Percentiles rank a stretch among this genome's conserved stretches.
These are phyloP conservation scores for Rhynchophorus ferrugineus DNA, from an alignment of 1,140 invertebrate species.

Conservation along the genomic window DNA sequence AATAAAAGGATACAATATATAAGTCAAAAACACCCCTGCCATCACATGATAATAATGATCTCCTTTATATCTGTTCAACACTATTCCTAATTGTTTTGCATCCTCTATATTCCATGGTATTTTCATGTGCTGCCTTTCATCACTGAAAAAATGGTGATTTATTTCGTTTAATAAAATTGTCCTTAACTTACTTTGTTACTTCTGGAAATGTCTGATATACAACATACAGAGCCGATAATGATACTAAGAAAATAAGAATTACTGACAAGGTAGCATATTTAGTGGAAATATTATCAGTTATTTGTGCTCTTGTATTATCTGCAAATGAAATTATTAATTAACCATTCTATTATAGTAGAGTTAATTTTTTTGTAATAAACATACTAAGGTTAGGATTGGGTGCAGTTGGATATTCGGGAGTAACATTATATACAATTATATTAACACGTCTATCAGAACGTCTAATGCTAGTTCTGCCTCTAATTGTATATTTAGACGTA, in stretches of 20 bases:
- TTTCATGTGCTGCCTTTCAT: slow-evolving; percentile 83
- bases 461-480: slow-evolving; percentile 23
- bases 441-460: slow-evolving; percentile 10
- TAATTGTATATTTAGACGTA: slow-evolving; percentile 16
- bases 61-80: slow-evolving; percentile 90
- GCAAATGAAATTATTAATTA: not conserved
- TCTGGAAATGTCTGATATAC: slow-evolving; percentile 74
- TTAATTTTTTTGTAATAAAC: slow-evolving; percentile 4
- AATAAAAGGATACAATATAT: slow-evolving; percentile 95
- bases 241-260: slow-evolving; percentile 56
- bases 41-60: slow-evolving; percentile 91
- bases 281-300: slow-evolving; percentile 32
- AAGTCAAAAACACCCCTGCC: slow-evolving; percentile 80
- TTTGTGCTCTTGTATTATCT: not conserved
- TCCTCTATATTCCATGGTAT: slow-evolving; percentile 91
- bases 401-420: slow-evolving; percentile 7
- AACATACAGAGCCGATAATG: slow-evolving; percentile 53
- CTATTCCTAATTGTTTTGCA: slow-evolving; percentile 87
- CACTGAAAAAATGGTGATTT: slow-evolving; percentile 65
- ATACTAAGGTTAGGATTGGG: slow-evolving; percentile 6
- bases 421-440: too few relatives aligned
- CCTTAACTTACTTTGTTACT: slow-evolving; percentile 66
- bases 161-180: slow-evolving; percentile 16
- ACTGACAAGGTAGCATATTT: slow-evolving; percentile 50
- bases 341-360: slow-evolving; percentile 8